Evolutionary conservation across 2,797 vertebrate species (phyloP).

Genomic region (Cheirogaleus major): DNA sequence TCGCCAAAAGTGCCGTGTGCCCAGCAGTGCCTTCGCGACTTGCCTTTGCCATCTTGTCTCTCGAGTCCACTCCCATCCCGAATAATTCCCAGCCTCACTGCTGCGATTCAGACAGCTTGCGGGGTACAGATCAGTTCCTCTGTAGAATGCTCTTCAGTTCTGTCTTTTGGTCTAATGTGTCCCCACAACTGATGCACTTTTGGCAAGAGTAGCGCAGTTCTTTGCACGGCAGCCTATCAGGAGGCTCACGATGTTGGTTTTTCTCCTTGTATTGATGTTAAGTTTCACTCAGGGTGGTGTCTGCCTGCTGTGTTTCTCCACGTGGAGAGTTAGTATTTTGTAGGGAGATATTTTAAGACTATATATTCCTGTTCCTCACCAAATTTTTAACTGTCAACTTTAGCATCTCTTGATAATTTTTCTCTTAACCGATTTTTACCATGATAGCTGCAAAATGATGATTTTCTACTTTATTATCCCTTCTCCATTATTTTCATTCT

Average conservation of each 20-base stretch:
- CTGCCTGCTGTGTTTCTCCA: background rate
- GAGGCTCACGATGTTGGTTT: background rate
- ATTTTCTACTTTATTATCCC: background rate
- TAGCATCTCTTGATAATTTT: background rate
- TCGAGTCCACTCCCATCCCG: background rate
- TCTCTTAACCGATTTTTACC: background rate
- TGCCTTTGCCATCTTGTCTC: background rate
- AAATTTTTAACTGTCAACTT: background rate
- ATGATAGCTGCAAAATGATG: background rate
- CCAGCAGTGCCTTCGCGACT: background rate
- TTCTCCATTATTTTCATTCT: no score
- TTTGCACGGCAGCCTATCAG: accelerated
- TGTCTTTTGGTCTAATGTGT: background rate
- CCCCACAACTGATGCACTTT: no score
- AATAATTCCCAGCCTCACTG: background rate
- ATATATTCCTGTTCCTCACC: accelerated
- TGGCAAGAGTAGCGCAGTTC: background rate
- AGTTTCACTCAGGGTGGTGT: background rate
- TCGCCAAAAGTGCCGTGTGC: accelerated
- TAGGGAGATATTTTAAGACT: background rate
- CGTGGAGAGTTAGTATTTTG: no score
- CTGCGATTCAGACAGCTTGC: background rate
- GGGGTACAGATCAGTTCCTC: no score
- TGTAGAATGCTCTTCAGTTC: background rate
- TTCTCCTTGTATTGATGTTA: background rate